These are phyloP conservation scores for Carassius auratus DNA, from an alignment of 2,113 vertebrate species.

Conservation along the genomic window DNA sequence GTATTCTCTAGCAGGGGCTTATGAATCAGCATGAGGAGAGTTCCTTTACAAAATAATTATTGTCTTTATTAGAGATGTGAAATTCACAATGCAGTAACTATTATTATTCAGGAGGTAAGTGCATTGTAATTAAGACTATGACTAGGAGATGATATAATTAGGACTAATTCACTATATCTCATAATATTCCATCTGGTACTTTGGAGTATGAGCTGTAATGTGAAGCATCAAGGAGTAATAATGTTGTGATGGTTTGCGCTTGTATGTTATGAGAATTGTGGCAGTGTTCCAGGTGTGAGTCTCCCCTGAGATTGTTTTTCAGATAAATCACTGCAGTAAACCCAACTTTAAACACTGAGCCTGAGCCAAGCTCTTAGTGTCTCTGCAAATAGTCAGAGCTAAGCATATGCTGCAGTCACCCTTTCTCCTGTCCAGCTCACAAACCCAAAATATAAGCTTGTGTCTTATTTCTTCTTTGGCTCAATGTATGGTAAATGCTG, in stretches of 20 bases:
- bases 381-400: background rate
- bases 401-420: slow-evolving; percentile 18
- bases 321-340: slow-evolving; percentile 38
- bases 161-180: background rate
- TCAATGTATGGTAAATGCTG: slow-evolving; percentile 15
- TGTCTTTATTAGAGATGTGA: background rate
- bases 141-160: slow-evolving; percentile 16
- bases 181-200: slow-evolving; percentile 17
- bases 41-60: background rate
- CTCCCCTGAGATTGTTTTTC: slow-evolving; percentile 24
- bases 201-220: slow-evolving; percentile 13
- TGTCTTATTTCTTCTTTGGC: slow-evolving; percentile 23
- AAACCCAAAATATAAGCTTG: slow-evolving; percentile 7
- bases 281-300: background rate
- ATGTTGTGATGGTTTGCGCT: slow-evolving; percentile 14
- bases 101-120: slow-evolving; percentile 29
- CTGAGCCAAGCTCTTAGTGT: slow-evolving; percentile 10
- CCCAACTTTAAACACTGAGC: slow-evolving; percentile 34
- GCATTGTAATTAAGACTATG: slow-evolving; percentile 9
- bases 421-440: background rate
- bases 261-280: background rate
- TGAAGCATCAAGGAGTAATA: slow-evolving; percentile 4
- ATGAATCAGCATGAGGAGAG: background rate
- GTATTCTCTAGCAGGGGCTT: background rate
- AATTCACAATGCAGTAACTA: background rate